Conservation (phyloP, 2,888 invertebrate species). For the Idaea straminata region DNA sequence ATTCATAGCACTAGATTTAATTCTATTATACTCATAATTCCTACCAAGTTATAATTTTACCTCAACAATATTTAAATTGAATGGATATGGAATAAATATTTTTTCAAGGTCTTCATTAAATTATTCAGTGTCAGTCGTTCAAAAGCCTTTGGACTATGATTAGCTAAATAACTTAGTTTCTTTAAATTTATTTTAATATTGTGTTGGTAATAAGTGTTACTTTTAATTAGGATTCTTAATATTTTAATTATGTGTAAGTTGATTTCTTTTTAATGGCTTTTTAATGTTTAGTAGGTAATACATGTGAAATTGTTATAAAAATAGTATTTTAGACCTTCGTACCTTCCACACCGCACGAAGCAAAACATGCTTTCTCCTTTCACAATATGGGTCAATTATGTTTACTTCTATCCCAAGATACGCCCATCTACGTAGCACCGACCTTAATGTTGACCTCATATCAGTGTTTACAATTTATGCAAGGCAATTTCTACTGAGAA, state of each 20-base stretch:
- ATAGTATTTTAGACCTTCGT: no score
- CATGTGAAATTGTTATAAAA: no score
- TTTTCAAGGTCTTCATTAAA: not conserved
- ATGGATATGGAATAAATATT: not conserved
- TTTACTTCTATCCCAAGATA: not conserved
- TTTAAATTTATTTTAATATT: not conserved
- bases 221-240: not conserved
- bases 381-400: not conserved
- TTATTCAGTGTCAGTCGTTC: not conserved
- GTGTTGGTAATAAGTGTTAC: not conserved
- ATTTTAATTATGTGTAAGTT: not conserved
- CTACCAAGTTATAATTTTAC: no score
- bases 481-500: not conserved
- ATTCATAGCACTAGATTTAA: no score
- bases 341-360: no score
- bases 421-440: slow-evolving; percentile 1
- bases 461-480: not conserved
- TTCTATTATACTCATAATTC: no score
- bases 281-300: not conserved
- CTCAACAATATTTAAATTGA: no score
- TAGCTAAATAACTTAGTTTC: not conserved
- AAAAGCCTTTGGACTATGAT: not conserved
- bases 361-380: not conserved
- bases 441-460: not conserved
- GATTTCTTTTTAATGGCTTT: not conserved